Conservation (phyloP, 2,113 vertebrate species). For the Indicator indicator region DNA sequence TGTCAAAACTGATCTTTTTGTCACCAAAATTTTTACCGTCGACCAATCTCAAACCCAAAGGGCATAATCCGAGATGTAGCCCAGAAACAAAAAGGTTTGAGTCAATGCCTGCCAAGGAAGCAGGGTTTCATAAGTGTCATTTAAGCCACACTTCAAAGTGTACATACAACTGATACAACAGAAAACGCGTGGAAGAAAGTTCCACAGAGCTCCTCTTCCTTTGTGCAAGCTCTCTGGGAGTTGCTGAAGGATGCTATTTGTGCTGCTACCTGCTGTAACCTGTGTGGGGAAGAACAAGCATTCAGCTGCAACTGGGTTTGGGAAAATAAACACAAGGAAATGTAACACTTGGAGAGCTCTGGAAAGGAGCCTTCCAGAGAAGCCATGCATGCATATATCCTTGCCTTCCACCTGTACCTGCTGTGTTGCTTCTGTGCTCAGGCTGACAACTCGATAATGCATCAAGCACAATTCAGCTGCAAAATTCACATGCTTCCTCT, state of each 20-base stretch:
- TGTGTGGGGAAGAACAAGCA: not conserved
- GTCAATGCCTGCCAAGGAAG: not conserved
- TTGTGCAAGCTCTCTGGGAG: not conserved
- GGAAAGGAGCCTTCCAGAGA: not conserved
- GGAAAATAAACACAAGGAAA: not conserved
- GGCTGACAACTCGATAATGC: not conserved
- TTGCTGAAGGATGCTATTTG: not conserved
- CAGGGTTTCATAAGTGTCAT: not conserved
- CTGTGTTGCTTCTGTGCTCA: rapidly evolving
- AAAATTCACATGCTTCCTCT: rapidly evolving
- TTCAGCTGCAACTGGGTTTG: not conserved
- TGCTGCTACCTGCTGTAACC: not conserved
- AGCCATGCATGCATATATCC: rapidly evolving
- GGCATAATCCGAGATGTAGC: not conserved
- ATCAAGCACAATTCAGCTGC: not conserved
- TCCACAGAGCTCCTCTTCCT: not conserved
- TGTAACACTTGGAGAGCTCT: not conserved
- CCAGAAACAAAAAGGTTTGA: not conserved
- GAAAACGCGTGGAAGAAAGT: not conserved
- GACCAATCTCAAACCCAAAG: not conserved
- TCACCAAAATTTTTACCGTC: not conserved
- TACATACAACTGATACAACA: not conserved
- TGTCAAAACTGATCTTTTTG: not conserved
- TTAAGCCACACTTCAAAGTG: not conserved
- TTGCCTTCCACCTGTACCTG: not conserved